Conservation (phyloP, 2,797 vertebrate genomes). For the Caiman crocodilus region DNA sequence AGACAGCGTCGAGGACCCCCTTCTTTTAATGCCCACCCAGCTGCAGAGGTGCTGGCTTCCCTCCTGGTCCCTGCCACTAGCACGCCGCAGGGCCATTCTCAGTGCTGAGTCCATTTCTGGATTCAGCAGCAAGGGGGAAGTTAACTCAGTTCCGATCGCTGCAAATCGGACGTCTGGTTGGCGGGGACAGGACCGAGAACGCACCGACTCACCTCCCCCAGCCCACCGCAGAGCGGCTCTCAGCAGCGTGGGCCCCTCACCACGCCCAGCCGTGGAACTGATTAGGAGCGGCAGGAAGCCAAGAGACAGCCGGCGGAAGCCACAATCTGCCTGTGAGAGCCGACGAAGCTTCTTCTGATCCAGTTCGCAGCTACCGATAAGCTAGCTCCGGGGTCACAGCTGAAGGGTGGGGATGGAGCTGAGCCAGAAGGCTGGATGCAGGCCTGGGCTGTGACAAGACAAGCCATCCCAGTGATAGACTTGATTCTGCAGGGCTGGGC, state of each 20-base stretch:
- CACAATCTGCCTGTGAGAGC: not conserved
- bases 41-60: not conserved
- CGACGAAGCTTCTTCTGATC: not conserved
- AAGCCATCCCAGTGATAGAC: not conserved
- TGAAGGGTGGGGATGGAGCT: not conserved
- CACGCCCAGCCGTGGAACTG: not conserved
- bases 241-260: not conserved
- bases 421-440: not conserved
- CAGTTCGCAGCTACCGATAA: not conserved
- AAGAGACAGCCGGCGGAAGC: not conserved
- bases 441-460: not conserved
- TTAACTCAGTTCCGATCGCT: not conserved
- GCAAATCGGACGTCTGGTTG: rapidly evolving
- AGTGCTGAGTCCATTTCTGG: not conserved
- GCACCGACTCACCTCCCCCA: not conserved
- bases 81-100: not conserved
- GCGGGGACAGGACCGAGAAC: not conserved
- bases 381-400: not conserved
- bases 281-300: not conserved
- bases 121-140: not conserved
- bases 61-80: not conserved
- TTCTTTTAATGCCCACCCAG: not conserved
- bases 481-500: not conserved
- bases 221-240: not conserved
- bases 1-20: not conserved